A percentile compares a stretch with the other conserved stretches of the same genome.
phyloP scores from a whole-genome alignment of 2,888 invertebrate species.

The Oligia latruncula region DNA sequence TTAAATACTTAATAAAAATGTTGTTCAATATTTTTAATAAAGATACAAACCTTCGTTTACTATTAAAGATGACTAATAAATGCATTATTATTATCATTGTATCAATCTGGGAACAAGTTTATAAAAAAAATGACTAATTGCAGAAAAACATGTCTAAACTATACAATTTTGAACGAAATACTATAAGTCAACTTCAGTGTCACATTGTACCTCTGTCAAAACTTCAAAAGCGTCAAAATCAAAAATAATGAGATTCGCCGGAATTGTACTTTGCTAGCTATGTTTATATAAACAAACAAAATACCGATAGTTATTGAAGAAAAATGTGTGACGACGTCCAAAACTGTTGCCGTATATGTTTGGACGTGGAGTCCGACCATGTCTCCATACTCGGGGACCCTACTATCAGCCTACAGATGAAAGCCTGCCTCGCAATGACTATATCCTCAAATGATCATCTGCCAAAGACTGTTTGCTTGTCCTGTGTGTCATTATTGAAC shows the following conservation, averaged over 20 bases:
- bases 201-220: background rate
- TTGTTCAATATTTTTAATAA: background rate
- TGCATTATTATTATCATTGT: background rate
- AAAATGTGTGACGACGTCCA: constrained; percentile 80
- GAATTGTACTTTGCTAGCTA: background rate
- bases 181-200: constrained; percentile 12
- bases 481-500: constrained; percentile 82
- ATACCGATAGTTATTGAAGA: background rate
- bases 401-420: constrained; percentile 81
- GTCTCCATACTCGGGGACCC: constrained; percentile 83
- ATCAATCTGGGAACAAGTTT: no score
- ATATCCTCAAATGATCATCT: constrained; percentile 79
- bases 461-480: constrained; percentile 82
- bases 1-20: background rate
- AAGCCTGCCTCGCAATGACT: constrained; percentile 82
- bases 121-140: background rate
- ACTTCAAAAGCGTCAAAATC: background rate
- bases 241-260: background rate
- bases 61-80: no score
- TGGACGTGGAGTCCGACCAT: constrained; percentile 81
- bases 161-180: constrained; percentile 7
- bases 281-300: background rate
- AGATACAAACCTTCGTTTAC: background rate
- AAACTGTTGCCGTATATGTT: constrained; percentile 85
- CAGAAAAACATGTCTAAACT: background rate